phyloP scores from a whole-genome alignment of 2,113 vertebrate genomes.

The Corythornis madagascariensis region DNA sequence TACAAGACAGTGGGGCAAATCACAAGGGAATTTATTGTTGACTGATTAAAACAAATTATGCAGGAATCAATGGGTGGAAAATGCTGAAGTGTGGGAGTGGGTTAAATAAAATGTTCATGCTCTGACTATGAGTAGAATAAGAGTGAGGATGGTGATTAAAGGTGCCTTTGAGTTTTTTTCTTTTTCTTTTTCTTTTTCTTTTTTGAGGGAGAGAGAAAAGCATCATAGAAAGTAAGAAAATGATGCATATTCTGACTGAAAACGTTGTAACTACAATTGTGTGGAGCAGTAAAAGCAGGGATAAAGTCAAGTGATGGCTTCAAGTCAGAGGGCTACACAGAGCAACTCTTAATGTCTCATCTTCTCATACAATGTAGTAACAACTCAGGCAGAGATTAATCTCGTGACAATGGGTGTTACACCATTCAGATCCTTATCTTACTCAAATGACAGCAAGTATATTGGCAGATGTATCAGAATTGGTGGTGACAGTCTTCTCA shows the following conservation, averaged over 20 bases:
- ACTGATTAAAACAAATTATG: neutral
- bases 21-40: neutral
- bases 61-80: neutral
- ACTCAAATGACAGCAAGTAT: neutral
- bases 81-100: neutral
- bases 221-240: neutral
- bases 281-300: neutral
- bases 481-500: neutral
- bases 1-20: neutral
- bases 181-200: neutral
- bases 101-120: neutral
- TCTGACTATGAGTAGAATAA: neutral
- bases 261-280: neutral
- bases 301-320: neutral
- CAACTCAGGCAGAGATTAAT: neutral
- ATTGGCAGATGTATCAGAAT: neutral
- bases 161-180: neutral
- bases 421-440: neutral
- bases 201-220: neutral
- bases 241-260: neutral
- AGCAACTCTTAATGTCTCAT: neutral
- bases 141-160: neutral
- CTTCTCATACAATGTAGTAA: neutral
- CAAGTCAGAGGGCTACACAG: neutral
- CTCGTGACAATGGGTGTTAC: neutral